phyloP scores from a whole-genome alignment of 2,113 vertebrate species.

The Falco punctatus region DNA sequence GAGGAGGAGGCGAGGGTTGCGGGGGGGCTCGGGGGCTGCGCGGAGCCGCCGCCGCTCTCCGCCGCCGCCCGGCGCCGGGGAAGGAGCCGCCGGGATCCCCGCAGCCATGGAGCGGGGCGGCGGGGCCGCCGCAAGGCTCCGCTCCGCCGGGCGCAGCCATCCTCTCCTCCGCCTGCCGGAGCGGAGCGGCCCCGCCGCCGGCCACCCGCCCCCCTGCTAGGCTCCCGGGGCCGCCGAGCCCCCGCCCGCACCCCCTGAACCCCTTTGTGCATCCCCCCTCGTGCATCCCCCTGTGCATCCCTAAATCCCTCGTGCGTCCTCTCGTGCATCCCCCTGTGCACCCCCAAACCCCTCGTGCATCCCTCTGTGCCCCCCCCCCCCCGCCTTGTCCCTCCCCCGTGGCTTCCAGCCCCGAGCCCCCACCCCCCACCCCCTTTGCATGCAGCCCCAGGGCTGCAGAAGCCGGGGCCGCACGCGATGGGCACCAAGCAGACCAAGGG shows the following conservation, averaged over 20 bases:
- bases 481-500: conserved; percentile 93
- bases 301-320: neutral
- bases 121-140: neutral
- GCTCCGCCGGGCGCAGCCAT: neutral
- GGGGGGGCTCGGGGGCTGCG: neutral
- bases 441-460: neutral
- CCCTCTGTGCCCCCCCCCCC: neutral
- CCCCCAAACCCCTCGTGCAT: neutral
- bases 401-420: neutral
- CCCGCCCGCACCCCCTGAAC: neutral
- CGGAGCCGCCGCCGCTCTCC: neutral
- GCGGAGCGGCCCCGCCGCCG: neutral
- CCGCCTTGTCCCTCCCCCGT: no score
- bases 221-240: neutral
- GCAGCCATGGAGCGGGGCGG: neutral
- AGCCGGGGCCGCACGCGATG: conserved; percentile 71
- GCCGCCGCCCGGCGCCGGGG: neutral
- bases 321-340: neutral
- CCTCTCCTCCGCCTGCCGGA: neutral
- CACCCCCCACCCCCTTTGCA: neutral
- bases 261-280: neutral
- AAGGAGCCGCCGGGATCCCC: neutral
- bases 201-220: neutral
- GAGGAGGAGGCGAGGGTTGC: neutral
- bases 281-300: no score